Evolutionary conservation across 2,888 invertebrate species (phyloP), one percentile per base, ranked within the genome.

Genomic region (Xylota sylvarum): DNA sequence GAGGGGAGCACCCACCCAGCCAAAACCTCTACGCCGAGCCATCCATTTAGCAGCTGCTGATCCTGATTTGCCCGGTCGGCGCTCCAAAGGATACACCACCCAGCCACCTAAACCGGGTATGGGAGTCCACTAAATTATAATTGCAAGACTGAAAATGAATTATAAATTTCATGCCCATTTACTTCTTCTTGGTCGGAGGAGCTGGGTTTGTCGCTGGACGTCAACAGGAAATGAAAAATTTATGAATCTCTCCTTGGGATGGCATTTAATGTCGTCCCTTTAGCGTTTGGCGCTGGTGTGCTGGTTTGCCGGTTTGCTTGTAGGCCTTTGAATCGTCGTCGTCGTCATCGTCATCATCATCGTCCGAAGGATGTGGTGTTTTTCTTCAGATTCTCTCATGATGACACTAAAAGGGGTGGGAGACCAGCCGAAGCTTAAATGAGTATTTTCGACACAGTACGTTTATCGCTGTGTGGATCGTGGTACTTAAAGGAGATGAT

Each of bases 141-240:
- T 86, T 86, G 86, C 86, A 86, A 86, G 86, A 86, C 86, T 86
- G 86, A 82, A 86, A 86, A 86, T 86, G 86, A 86, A 86, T 86
- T 86, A 86, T 86, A 86, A 86, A 86, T 86, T 86, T 86, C 86
- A 86, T 86, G 86, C 86, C 86, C 86, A 86, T 86, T 86, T 86
- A 86, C 86, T 86, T 86, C 69, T 85, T 32, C 37, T 40, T 64
- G 64, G 81, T 67, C 58, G 73, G 70, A 60, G 70, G 80, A 60
- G 67, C 46, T 43, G 86, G 77, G 86, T 69, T 78, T 86, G 86
- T 77, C 82, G 82, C 86, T 86, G 86, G 86, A 86, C 86, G 86
- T 86, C 86, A 86, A 86, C 86, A 86, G 86, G 86, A 86, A 86
- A 86, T 86, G 86, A 86, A 86, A 86, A 86, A 86, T 86, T 86